Evolutionary conservation across 2,797 vertebrate species (phyloP).

Genomic region (Eupleurogrammus muticus): DNA sequence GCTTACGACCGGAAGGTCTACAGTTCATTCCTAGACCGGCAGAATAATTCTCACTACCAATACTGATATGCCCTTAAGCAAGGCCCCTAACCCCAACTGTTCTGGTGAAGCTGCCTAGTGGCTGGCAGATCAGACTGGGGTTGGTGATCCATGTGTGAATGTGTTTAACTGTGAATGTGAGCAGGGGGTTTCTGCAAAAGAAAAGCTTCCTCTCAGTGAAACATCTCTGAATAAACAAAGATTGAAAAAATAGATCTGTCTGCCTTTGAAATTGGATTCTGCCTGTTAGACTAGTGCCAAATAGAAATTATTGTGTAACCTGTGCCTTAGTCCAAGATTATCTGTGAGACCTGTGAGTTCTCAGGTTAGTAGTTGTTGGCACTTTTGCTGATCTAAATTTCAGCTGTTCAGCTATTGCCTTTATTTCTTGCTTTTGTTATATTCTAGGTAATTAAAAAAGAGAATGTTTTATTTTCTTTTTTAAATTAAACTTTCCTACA

Average conservation of each 20-base stretch:
- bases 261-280: constrained; percentile 65
- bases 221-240: too few species aligned
- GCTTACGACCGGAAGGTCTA: too few species aligned
- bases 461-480: constrained; percentile 32
- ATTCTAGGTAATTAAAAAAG: constrained; percentile 28
- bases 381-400: constrained; percentile 32
- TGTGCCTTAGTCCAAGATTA: constrained; percentile 39
- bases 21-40: too few species aligned
- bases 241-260: constrained; percentile 7
- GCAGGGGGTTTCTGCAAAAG: too few species aligned
- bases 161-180: too few species aligned
- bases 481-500: constrained; percentile 10
- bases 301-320: constrained; percentile 45
- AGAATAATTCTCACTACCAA: too few species aligned
- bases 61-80: too few species aligned
- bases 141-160: too few species aligned
- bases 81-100: too few species aligned
- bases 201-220: too few species aligned
- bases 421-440: constrained; percentile 38
- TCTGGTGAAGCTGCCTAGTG: too few species aligned
- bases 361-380: constrained; percentile 28
- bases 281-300: constrained; percentile 42
- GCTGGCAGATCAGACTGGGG: too few species aligned
- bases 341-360: constrained; percentile 20
- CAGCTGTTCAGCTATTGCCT: constrained; percentile 21